Conservation (phyloP, 2,888 invertebrate species). For the Leucophenga montana region DNA sequence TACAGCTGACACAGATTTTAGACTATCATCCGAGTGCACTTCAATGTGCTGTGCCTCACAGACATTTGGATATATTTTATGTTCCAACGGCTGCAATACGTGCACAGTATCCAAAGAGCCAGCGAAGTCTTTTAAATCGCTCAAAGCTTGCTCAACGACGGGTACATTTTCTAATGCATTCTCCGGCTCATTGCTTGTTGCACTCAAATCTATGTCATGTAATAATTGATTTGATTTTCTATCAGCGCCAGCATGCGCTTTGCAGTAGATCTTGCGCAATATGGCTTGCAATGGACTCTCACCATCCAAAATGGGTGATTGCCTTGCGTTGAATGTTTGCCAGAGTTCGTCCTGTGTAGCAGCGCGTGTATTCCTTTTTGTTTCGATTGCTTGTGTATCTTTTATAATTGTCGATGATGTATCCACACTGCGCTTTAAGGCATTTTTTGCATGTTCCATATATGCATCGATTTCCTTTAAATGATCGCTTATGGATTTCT, state of each 20-base stretch:
- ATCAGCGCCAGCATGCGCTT: constrained; percentile 40
- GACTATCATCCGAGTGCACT: constrained; percentile 45
- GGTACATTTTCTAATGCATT: constrained; percentile 67
- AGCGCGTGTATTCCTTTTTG: constrained; percentile 14
- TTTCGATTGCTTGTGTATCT: background rate
- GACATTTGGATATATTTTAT: background rate
- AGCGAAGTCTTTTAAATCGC: constrained; percentile 65
- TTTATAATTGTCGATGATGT: constrained; percentile 11
- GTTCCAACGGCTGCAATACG: too few relatives aligned
- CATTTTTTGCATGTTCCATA: constrained; percentile 70
- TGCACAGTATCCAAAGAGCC: constrained; percentile 49
- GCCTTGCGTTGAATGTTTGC: constrained; percentile 49
- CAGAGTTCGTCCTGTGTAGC: constrained; percentile 42
- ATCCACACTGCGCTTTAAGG: constrained; percentile 61
- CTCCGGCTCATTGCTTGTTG: constrained; percentile 9
- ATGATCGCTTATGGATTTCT: constrained; percentile 71
- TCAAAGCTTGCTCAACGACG: constrained; percentile 67
- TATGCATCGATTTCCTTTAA: constrained; percentile 70
- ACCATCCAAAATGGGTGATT: constrained; percentile 53
- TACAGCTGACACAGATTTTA: background rate
- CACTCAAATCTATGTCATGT: constrained; percentile 35
- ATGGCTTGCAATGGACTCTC: constrained; percentile 67
- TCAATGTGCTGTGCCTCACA: constrained; percentile 28
- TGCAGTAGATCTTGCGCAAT: constrained; percentile 59
- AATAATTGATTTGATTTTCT: constrained; percentile 34